phyloP scores from a whole-genome alignment of 2,113 vertebrate genomes.

The Sisor rabdophorus region DNA sequence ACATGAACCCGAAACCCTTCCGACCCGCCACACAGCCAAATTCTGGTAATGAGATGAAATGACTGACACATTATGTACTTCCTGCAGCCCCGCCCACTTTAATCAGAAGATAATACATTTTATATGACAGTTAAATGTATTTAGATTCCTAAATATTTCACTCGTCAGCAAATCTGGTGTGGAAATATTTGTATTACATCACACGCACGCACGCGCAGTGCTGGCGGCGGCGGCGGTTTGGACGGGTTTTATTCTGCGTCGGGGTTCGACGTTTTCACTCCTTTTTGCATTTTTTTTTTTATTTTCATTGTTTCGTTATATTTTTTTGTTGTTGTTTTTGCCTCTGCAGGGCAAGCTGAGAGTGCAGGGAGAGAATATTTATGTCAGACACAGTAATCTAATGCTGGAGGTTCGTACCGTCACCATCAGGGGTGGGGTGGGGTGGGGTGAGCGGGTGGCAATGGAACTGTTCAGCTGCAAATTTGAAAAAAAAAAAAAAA shows the following conservation, averaged over 20 bases:
- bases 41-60: not conserved
- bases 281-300: not conserved
- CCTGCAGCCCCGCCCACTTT: too few species aligned
- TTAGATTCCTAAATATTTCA: too few species aligned
- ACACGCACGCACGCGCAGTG: not conserved
- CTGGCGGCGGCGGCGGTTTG: constrained; percentile 15
- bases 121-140: too few species aligned
- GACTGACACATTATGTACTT: too few species aligned
- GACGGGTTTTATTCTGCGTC: not conserved
- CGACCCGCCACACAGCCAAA: not conserved
- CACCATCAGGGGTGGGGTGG: constrained; percentile 30
- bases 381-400: constrained; percentile 99
- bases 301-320: constrained; percentile 35
- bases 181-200: not conserved
- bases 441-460: too few species aligned
- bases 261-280: constrained; percentile 4
- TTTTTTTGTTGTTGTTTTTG: constrained; percentile 32
- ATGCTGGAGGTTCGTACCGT: constrained; percentile 99
- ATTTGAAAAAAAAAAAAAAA: not conserved
- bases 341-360: constrained; percentile 91
- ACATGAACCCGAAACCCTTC: not conserved
- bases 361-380: constrained; percentile 99
- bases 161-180: too few species aligned
- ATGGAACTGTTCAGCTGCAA: too few species aligned
- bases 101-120: too few species aligned